These are phyloP conservation scores for Tapera naevia DNA, from an alignment of 2,797 vertebrate genomes.

Conservation along the genomic window DNA sequence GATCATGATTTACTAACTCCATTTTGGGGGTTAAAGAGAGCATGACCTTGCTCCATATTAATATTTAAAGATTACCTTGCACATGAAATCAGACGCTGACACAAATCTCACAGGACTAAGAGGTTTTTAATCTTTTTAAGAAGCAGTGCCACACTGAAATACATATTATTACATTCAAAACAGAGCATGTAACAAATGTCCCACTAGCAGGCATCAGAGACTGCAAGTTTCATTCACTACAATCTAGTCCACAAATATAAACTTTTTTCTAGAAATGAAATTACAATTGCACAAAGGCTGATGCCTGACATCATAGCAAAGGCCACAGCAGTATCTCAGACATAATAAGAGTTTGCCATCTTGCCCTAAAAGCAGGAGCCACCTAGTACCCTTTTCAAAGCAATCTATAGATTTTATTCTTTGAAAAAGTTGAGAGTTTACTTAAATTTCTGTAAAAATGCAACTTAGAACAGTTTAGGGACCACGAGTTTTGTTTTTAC, in stretches of 20 bases:
- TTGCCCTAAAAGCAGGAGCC: conserved; percentile 18
- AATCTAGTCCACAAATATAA: conserved; percentile 29
- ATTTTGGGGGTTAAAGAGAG: conserved; percentile 59
- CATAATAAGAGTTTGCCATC: not conserved
- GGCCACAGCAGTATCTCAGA: conserved; percentile 51
- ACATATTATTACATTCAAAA: conserved; percentile 57
- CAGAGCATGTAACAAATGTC: conserved; percentile 54
- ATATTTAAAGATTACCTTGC: conserved; percentile 69
- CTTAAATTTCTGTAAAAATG: conserved; percentile 27
- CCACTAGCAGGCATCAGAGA: conserved; percentile 68
- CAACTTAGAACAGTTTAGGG: conserved; percentile 35
- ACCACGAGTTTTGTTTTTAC: not conserved
- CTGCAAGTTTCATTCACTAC: conserved; percentile 58
- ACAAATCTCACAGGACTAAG: conserved; percentile 69
- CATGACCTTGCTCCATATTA: conserved; percentile 54
- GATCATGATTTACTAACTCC: conserved; percentile 67
- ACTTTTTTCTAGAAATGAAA: conserved; percentile 49
- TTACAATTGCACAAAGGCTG: conserved; percentile 29
- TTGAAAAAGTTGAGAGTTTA: conserved; percentile 44
- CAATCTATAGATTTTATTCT: conserved; percentile 31
- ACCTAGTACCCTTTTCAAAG: conserved; percentile 62
- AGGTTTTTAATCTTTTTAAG: conserved; percentile 71
- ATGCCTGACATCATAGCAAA: conserved; percentile 55
- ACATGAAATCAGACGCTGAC: conserved; percentile 73
- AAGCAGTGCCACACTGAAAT: conserved; percentile 61